A percentile compares a stretch with the other conserved stretches of the same genome.
Evolutionary conservation across 1,140 invertebrate species (phyloP).

Genomic region (Trichonephila clavata): DNA sequence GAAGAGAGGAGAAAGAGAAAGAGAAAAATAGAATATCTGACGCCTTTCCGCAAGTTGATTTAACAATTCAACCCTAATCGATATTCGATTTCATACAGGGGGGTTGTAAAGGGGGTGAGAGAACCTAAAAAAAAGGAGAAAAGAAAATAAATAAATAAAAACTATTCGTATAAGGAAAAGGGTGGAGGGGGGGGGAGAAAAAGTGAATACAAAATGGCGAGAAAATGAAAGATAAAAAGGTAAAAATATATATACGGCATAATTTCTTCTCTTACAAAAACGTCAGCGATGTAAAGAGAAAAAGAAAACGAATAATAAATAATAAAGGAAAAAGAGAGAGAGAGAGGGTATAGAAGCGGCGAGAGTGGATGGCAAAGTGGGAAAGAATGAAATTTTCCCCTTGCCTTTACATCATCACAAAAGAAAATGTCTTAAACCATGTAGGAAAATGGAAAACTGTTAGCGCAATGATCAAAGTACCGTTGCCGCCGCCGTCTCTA

Average conservation of each 20-base stretch:
- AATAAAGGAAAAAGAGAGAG: conserved; percentile 63
- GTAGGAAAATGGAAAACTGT: conserved; percentile 75
- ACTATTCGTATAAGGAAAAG: background rate
- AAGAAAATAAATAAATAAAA: background rate
- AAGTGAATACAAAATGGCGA: conserved; percentile 60
- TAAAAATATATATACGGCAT: conserved; percentile 68
- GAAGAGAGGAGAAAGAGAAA: background rate
- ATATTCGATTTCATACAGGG: conserved; percentile 70
- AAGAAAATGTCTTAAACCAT: conserved; percentile 76
- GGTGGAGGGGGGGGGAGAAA: background rate
- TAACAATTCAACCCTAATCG: conserved; percentile 75
- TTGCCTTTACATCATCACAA: conserved; percentile 66
- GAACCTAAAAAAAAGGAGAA: background rate
- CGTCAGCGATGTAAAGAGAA: conserved; percentile 63
- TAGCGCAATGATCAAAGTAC: conserved; percentile 74
- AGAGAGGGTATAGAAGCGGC: background rate
- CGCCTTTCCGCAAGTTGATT: conserved; percentile 73
- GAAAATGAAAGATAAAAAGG: conserved; percentile 62
- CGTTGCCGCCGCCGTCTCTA: conserved; percentile 46
- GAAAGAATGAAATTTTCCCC: conserved; percentile 72
- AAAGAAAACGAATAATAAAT: conserved; percentile 73
- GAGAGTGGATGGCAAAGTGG: conserved; percentile 43
- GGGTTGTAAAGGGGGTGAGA: background rate
- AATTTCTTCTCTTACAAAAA: conserved; percentile 73
- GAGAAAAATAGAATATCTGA: conserved; percentile 51